Percentiles rank a stretch among this genome's conserved stretches.
These are phyloP conservation scores for Eurois occulta DNA, from an alignment of 2,888 invertebrate genomes.

Conservation along the genomic window DNA sequence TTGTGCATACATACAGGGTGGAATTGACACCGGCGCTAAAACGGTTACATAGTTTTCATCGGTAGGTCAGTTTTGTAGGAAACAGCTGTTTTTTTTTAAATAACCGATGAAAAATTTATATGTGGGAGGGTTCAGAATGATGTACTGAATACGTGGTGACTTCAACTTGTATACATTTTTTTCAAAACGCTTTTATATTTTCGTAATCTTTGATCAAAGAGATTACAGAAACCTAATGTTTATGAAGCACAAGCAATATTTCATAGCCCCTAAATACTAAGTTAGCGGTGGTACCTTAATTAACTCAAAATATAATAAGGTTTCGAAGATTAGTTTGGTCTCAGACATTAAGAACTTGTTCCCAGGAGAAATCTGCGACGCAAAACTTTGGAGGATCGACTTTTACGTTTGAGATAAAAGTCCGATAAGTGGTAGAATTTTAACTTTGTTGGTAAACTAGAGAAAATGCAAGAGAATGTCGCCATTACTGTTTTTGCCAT, in stretches of 20 bases:
- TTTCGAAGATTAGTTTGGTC: conserved; percentile 50
- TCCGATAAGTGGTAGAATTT: conserved; percentile 34
- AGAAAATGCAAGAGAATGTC: conserved; percentile 22
- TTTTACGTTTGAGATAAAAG: conserved; percentile 46
- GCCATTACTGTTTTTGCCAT: background rate
- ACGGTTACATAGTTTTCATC: no score
- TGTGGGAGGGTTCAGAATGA: no score
- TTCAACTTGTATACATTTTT: no score
- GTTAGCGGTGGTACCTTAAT: conserved; percentile 27
- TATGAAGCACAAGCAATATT: conserved; percentile 1
- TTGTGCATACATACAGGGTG: no score
- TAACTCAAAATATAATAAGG: conserved; percentile 52
- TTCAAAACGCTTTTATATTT: background rate
- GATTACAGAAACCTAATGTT: background rate
- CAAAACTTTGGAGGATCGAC: conserved; percentile 45
- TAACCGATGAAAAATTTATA: no score
- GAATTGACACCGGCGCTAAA: no score
- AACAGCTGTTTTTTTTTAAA: no score
- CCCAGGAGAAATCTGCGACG: conserved; percentile 58
- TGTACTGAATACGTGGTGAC: no score
- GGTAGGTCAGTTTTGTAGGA: no score
- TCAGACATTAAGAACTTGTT: conserved; percentile 44
- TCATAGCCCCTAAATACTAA: conserved; percentile 3
- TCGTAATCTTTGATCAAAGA: background rate
- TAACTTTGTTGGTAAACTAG: conserved; percentile 42